Base-by-base conservation (phyloP, 2,113 vertebrate species). In the Mesitornis unicolor region DNA sequence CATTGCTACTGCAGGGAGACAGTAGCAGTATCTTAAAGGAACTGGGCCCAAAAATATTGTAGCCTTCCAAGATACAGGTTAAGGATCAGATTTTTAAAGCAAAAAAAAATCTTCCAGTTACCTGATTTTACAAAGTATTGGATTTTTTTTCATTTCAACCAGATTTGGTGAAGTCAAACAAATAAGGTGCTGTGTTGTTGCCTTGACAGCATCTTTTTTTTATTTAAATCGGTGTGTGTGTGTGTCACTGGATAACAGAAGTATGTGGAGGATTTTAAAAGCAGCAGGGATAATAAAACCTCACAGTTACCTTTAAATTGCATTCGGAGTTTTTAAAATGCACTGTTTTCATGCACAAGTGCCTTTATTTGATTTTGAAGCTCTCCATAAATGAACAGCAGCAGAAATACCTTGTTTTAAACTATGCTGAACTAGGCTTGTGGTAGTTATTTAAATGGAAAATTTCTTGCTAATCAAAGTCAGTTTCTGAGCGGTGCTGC, bases 191-290 rank as follows among this genome's bases (percentile, higher is more conserved):
- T 94, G 8, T 68, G 64, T 84, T 57, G n/a, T 80, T 91, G 45
- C 92, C 85, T 97, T 84, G 88, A 97, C 94, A 94, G 83, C 96
- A 96, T 90, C 11, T 65, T 97, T 90, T 94, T 65, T 97, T 90
- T 94, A 54, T 83, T 69, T 97, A 90, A 97, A 96, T 96, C 92
- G 60, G 11, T 10, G 10, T 94, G 64, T 50, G 92, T 90, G 47
- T 79, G 45, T 95, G 47, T 89, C 68, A 45, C 77, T 91, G 38
- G 50, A 78, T 97, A 84, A 69, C 68, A 60, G 91, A 93, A 75
- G 16, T 36, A 25, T 42, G 69, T 43, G 86, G 40, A 83, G 51
- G 69, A 89, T 85, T 95, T 97, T 22, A 78, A 89, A 92, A 87
- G 75, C 73, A 51, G 40, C 2, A 0, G 29, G 31, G 47, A 42